Evolutionary conservation across 2,113 vertebrate genomes (phyloP).

Genomic region (Paraplagusia blochii): DNA sequence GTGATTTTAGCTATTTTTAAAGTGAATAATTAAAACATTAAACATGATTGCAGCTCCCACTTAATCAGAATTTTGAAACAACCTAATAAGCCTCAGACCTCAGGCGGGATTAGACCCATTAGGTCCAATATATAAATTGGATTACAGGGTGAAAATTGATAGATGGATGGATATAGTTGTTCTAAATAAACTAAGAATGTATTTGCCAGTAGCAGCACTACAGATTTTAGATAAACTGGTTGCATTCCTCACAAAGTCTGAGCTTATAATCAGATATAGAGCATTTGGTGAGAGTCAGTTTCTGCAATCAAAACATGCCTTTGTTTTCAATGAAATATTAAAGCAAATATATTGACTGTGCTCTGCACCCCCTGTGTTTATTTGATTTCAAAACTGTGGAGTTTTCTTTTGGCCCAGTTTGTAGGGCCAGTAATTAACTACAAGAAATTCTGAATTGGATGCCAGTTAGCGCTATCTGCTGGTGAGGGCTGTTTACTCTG

Average conservation of each 20-base stretch:
- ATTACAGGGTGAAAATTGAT: no score
- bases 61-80: slow-evolving; percentile 67
- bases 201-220: slow-evolving; percentile 9
- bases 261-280: slow-evolving; percentile 51
- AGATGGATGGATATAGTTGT: no score
- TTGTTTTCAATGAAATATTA: slow-evolving; percentile 63
- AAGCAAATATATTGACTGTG: slow-evolving; percentile 64
- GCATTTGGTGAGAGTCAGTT: slow-evolving; percentile 37
- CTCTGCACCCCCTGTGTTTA: slow-evolving; percentile 57
- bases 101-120: slow-evolving; percentile 38
- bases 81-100: slow-evolving; percentile 62
- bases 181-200: slow-evolving; percentile 9
- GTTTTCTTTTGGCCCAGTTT: slow-evolving; percentile 26
- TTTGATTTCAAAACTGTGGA: slow-evolving; percentile 57
- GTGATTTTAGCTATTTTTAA: slow-evolving; percentile 70
- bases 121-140: no score
- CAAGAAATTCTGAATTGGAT: slow-evolving; percentile 44
- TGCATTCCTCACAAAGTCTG: slow-evolving; percentile 42
- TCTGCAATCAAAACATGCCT: slow-evolving; percentile 56
- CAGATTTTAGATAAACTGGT: slow-evolving; percentile 16
- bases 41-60: slow-evolving; percentile 52
- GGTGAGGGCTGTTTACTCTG: slow-evolving; percentile 57
- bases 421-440: slow-evolving; percentile 58
- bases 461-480: slow-evolving; percentile 40
- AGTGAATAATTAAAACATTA: slow-evolving; percentile 66